Base-by-base conservation (phyloP, 1,140 invertebrate genomes). In the Stegodyphus mimosarum region DNA sequence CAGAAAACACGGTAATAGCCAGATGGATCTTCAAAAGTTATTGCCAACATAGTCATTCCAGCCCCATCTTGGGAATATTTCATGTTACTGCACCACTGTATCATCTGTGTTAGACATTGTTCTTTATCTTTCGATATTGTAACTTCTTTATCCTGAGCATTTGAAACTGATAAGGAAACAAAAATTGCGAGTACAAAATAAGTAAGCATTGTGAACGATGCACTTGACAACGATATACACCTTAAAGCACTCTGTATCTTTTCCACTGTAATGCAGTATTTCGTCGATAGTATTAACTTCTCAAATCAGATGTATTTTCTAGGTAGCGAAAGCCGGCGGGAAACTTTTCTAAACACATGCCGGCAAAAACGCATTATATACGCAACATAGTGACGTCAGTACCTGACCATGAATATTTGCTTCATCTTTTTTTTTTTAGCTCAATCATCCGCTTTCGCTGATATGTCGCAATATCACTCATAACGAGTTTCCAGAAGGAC, bases 401-500 rank as follows among this genome's bases (percentile, higher is more conserved):
- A 17, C 55, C 18, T 83, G 80, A 11, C 80, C 70, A 48, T 83
- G 80, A 83, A 83, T 33, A 63, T 74, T 74, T 55, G 50, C 6
- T 74, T 33, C 33, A 33, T 17, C n/a, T 83, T n/a, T 52, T 33
- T 77, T 49, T 55, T 55, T 83, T 74, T 18, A 66, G 80, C 70
- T 17, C 71, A 60, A 33, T 83, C 80, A 83, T 74, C 71, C 71
- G 49, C 80, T 83, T 74, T 74, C 70, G 49, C 60, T n/a, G 11
- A 33, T 33, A 50, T 83, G 80, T 74, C 55, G 80, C 71, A 83
- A 83, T 74, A 18, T 66, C 76, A 15, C 11, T 2, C 33, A 52
- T 74, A 74, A 74, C 51, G 71, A 83, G 70, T 83, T 83, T 72
- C 74, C 71, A 18, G 53, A 52, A 73, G 71, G 69, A 81, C 15